Evolutionary conservation across 2,888 invertebrate genomes (phyloP), one percentile per base, ranked within the genome.

Genomic region (Stenodema calcarata): DNA sequence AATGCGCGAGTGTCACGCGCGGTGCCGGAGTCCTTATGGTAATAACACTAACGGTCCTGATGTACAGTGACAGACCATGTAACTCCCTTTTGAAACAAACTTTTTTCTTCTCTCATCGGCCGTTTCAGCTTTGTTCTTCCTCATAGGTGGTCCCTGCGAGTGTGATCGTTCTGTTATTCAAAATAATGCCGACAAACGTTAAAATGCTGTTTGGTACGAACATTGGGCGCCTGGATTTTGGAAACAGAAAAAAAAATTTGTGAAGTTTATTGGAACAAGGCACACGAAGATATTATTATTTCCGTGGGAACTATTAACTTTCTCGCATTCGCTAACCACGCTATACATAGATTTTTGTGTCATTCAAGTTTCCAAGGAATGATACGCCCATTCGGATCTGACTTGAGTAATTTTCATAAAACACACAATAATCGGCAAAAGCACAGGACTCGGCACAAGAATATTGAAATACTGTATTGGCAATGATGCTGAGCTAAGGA

Each of bases 1-100:
- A 82, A 82, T 47, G 82, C 82, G 69, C 23, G 42, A 54, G 30
- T 54, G 82, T 82, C 82, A 82, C 82, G 82, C 82, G 54, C 69
- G 41, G 9, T 2, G 62, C 3, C 1, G 50, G 50, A n/a, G 76
- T 6, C 78, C 42, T 44, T 78, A 78, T 78, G 78, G 41, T 78
- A 44, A 42, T 78, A 76, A 50, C 50, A 11, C n/a, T 50, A 62
- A 62, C 78, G 42, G 44, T 44, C 27, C 23, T 78, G 78, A 78
- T 78, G 42, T 78, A 78, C 78, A 42, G 78, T 44, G 78, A 78
- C 78, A 78, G 44, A 78, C 78, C 78, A 78, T 44, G 78, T 78
- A 44, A 78, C 42, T 44, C n/a, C 18, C 62, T 62, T 23, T 62
- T 62, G 62, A 18, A 23, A 62, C 23, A 6, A 12, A 62, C 18